A percentile compares a stretch with the other conserved stretches of the same genome.
phyloP scores from a whole-genome alignment of 2,113 vertebrate species.

The Bos indicus region DNA sequence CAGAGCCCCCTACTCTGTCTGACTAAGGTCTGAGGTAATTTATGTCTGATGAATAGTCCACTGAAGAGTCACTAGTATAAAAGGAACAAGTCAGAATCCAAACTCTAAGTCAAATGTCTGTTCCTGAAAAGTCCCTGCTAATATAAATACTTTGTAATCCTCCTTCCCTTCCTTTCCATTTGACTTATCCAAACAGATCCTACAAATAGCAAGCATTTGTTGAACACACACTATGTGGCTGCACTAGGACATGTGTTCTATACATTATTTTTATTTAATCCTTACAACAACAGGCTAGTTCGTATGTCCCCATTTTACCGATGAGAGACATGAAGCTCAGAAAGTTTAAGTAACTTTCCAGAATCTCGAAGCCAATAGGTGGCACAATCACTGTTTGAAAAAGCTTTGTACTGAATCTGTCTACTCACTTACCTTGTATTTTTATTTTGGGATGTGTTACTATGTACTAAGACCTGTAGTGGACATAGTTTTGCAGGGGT shows the following conservation, averaged over 20 bases:
- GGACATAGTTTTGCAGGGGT: not conserved
- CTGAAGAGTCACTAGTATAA: constrained; percentile 2
- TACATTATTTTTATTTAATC: not conserved
- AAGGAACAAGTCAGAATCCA: not conserved
- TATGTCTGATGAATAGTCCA: constrained; percentile 20
- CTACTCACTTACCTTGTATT: not conserved
- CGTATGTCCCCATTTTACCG: not conserved
- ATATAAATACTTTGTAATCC: not conserved
- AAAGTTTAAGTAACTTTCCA: not conserved
- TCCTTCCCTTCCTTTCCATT: not conserved
- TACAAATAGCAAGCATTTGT: not conserved
- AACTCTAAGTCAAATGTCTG: not conserved
- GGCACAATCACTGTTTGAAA: not conserved
- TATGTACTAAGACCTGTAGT: no score
- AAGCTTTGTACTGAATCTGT: not conserved
- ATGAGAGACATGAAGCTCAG: not conserved
- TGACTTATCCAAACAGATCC: not conserved
- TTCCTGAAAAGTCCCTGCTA: not conserved
- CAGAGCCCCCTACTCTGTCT: constrained; percentile 34
- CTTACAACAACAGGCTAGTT: not conserved
- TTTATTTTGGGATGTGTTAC: not conserved
- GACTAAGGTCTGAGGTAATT: constrained; percentile 36
- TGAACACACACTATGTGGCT: not conserved
- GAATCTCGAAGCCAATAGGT: not conserved
- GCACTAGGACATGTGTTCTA: not conserved